Percentiles rank a stretch among this genome's conserved stretches.
phyloP scores from a whole-genome alignment of 2,888 invertebrate species.

The Abscondita cerata region DNA sequence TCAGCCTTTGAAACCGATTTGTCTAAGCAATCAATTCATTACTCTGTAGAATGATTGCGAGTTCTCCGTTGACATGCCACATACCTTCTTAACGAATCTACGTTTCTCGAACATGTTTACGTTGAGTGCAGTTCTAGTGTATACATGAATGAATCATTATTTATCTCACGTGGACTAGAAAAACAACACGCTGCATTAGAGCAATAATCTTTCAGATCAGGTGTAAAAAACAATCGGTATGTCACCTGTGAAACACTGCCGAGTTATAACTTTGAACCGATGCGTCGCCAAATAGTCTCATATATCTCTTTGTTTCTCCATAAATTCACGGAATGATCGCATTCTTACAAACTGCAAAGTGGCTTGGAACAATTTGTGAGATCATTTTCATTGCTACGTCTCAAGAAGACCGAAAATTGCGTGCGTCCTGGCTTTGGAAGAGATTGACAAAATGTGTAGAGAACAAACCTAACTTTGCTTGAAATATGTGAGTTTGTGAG shows the following conservation, averaged over 20 bases:
- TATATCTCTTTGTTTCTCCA: constrained; percentile 53
- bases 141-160: no score
- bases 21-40: constrained; percentile 60
- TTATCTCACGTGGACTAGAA: no score
- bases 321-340: constrained; percentile 54
- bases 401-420: constrained; percentile 36
- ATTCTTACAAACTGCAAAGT: constrained; percentile 53
- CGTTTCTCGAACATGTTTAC: constrained; percentile 21
- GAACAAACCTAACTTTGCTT: constrained; percentile 36
- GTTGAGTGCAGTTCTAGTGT: constrained; percentile 14
- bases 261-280: constrained; percentile 47
- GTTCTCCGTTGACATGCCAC: constrained; percentile 53
- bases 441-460: constrained; percentile 38
- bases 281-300: constrained; percentile 47
- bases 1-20: constrained; percentile 56
- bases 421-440: constrained; percentile 34
- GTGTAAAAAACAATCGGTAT: constrained; percentile 52
- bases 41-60: constrained; percentile 55
- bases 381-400: constrained; percentile 45
- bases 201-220: constrained; percentile 53
- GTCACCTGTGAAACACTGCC: constrained; percentile 51
- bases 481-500: constrained; percentile 43
- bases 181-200: constrained; percentile 8
- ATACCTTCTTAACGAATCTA: constrained; percentile 42
- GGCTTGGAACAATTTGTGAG: constrained; percentile 54